Evolutionary conservation across 1,140 invertebrate species (phyloP), one percentile per base, ranked within the genome.

Genomic region (Papilio polytes): DNA sequence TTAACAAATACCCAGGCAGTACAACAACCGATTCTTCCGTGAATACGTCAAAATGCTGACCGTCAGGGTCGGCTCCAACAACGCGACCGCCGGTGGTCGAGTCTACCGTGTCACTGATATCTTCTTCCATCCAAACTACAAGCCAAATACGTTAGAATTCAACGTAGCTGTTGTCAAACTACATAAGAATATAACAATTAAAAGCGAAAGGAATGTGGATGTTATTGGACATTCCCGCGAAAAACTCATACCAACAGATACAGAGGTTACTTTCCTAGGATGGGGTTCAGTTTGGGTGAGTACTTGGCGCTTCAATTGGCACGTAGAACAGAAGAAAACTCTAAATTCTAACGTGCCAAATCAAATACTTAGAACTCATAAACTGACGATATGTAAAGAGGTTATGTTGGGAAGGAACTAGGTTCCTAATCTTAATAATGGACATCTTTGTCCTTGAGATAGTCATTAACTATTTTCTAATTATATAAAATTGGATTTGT

Each of bases 51-150:
- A 92, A 63, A 92, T 94, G 90, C 80, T 94, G 4, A 83, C 86
- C 1, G 86, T 94, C 12, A 85, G 92, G 13, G 86, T 94, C 0
- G 93, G 93, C 0, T 92, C 92, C 2, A 83, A 82, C 8, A 94
- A 94, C 84, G 92, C 92, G 1, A 92, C 92, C 0, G 46, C 87
- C 4, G 93, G 93, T 3, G 93, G 92, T 0, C 86, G 90, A n/a
- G n/a, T 92, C 7, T 86, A 90, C 20, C 78, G 83, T 6, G 92
- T 94, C 0, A 81, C 85, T 0, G 92, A 93, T 73, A 92, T 94
- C 70, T 90, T 89, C 81, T 94, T 94, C 84, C 93, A 94, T 22
- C 93, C 93, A 6, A 94, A 94, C 85, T 94, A 94, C 83, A 93
- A 92, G 78, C 92, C 93, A 0, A 81, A 83, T 1, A 92, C 88